A percentile compares a stretch with the other conserved stretches of the same genome.
Conservation (phyloP, 1,140 invertebrate species). For the Scaptomyza pallida region DNA sequence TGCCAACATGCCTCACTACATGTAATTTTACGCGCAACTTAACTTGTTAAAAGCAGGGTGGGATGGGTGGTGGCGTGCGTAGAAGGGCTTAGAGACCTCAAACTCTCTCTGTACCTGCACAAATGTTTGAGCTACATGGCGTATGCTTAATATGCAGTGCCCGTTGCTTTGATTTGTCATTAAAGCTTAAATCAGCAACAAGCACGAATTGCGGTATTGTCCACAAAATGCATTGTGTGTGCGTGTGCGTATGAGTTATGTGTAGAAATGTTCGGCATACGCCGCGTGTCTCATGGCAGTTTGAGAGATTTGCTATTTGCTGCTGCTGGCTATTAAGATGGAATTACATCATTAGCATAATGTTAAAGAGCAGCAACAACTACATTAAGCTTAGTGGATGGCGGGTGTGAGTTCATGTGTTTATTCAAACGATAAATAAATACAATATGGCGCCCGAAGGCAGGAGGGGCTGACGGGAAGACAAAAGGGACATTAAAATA, state of each 20-base stretch:
- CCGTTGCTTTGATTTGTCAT: constrained; percentile 67
- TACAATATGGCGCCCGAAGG: neutral
- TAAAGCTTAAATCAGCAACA: constrained; percentile 65
- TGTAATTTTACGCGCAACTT: constrained; percentile 82
- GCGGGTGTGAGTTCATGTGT: neutral
- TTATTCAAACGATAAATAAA: constrained; percentile 18
- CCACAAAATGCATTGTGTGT: constrained; percentile 22
- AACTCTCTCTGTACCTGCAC: constrained; percentile 17
- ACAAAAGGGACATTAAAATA: neutral
- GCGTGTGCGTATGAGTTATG: constrained; percentile 48
- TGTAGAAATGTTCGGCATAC: constrained; percentile 52
- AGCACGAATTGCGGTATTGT: constrained; percentile 37
- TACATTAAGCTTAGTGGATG: too few species aligned
- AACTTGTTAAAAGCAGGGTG: constrained; percentile 68
- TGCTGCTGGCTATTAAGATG: constrained; percentile 46
- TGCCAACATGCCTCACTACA: constrained; percentile 73
- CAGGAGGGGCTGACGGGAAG: neutral
- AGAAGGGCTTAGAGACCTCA: neutral
- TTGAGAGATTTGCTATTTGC: constrained; percentile 6
- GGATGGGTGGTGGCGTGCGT: neutral
- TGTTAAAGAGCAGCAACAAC: constrained; percentile 40
- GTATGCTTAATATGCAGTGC: constrained; percentile 69
- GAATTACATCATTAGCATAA: constrained; percentile 47
- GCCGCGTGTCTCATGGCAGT: constrained; percentile 33
- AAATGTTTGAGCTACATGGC: constrained; percentile 74